Evolutionary conservation across 2,888 invertebrate species (phyloP).

Genomic region (Tenthredo livida): DNA sequence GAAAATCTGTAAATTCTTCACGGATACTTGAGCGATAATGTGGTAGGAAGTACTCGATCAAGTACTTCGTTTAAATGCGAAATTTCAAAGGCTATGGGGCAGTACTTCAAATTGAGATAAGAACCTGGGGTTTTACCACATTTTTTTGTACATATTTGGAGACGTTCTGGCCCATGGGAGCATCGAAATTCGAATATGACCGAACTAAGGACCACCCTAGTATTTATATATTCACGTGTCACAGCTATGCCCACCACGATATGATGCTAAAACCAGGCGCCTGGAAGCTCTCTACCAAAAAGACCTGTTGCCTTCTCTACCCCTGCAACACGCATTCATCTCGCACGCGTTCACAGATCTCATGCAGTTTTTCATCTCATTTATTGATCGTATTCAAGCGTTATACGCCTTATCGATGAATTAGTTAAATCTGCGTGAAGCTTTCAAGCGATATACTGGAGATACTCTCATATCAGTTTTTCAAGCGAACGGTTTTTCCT

Average conservation of each 20-base stretch:
- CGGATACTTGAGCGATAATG: too few species aligned
- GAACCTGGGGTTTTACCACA: too few species aligned
- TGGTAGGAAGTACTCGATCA: too few species aligned
- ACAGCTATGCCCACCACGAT: not conserved
- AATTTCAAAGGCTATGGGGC: too few species aligned
- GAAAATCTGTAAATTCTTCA: too few species aligned
- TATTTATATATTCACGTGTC: slow-evolving; percentile 24
- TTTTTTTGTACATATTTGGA: too few species aligned
- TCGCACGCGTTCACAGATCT: not conserved
- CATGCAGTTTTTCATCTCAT: not conserved
- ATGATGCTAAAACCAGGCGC: not conserved
- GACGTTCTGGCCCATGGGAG: too few species aligned
- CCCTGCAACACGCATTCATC: not conserved
- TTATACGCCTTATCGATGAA: not conserved
- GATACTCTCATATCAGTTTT: not conserved
- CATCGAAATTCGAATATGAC: too few species aligned
- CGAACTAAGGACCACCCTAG: too few species aligned
- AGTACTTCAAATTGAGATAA: too few species aligned
- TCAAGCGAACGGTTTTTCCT: not conserved
- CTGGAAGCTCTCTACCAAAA: slow-evolving; percentile 3
- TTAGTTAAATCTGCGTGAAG: not conserved
- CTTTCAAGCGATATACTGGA: not conserved
- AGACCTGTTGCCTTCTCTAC: slow-evolving; percentile 46
- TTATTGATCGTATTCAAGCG: not conserved
- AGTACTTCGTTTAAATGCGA: too few species aligned